phyloP scores from a whole-genome alignment of 2,797 vertebrate species.

The Malacoctenus gilli region DNA sequence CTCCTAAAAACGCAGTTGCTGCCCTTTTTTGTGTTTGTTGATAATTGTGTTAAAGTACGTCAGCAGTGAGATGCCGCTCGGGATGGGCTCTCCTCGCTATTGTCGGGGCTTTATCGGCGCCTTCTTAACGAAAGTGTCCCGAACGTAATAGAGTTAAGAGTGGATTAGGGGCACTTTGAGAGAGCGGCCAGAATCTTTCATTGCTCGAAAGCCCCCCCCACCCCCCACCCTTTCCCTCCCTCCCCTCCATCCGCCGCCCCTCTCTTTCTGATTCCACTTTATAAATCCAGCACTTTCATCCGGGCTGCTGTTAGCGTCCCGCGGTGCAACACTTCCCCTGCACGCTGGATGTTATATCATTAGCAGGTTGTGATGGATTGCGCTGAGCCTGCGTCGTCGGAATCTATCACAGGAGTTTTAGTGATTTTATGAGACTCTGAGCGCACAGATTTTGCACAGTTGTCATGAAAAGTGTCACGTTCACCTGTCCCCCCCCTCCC shows the following conservation, averaged over 20 bases:
- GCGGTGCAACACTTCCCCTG: conserved; percentile 24
- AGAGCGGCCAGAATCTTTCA: conserved; percentile 48
- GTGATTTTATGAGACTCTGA: background rate
- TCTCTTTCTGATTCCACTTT: conserved; percentile 32
- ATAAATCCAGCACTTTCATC: conserved; percentile 52
- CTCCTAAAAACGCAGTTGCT: conserved; percentile 41
- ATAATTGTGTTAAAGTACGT: conserved; percentile 56
- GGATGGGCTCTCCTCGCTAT: conserved; percentile 43
- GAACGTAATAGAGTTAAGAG: conserved; percentile 65
- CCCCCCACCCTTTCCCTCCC: conserved; percentile 2
- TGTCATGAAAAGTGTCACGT: background rate
- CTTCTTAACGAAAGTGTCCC: conserved; percentile 49
- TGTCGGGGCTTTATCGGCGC: conserved; percentile 56
- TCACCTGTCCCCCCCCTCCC: background rate
- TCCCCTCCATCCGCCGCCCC: background rate
- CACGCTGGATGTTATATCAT: conserved; percentile 36
- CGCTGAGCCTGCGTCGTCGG: conserved; percentile 10
- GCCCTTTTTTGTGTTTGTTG: conserved; percentile 64
- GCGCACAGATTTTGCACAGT: background rate
- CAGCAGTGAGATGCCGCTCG: conserved; percentile 34
- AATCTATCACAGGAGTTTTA: background rate
- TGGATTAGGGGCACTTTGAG: conserved; percentile 67
- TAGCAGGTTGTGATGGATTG: background rate
- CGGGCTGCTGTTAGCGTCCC: conserved; percentile 33
- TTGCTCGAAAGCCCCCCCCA: conserved; percentile 61